A percentile compares a stretch with the other conserved stretches of the same genome.
Conservation (phyloP, 2,113 vertebrate species). For the Todiramphus chloris region DNA sequence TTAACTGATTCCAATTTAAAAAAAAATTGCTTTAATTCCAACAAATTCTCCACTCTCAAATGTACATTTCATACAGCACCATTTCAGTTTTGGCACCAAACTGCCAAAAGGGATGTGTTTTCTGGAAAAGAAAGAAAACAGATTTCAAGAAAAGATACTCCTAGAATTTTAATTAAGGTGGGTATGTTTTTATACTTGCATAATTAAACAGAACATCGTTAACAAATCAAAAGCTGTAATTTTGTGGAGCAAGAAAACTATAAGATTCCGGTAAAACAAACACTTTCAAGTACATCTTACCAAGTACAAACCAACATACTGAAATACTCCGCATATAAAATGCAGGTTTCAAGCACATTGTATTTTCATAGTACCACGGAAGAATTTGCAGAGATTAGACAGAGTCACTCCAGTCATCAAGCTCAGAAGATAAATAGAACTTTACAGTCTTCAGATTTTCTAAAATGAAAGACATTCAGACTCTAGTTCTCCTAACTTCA, state of each 20-base stretch:
- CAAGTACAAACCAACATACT: neutral
- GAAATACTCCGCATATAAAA: neutral
- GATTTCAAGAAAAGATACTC: neutral
- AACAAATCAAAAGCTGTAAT: neutral
- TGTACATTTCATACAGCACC: neutral
- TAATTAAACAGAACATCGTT: neutral
- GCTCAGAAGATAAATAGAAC: neutral
- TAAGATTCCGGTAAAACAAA: neutral
- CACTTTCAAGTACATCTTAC: neutral
- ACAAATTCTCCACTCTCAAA: neutral
- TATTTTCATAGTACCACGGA: neutral
- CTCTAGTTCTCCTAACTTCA: neutral
- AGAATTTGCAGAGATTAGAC: neutral
- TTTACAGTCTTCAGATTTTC: neutral
- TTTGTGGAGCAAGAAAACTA: neutral
- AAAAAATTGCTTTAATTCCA: neutral
- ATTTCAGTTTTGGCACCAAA: neutral
- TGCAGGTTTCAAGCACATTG: neutral
- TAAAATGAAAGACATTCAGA: rapidly evolving
- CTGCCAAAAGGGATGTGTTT: neutral
- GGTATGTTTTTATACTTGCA: neutral
- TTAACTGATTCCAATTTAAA: neutral
- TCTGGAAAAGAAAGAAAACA: neutral
- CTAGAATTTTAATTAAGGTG: neutral
- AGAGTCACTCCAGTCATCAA: neutral